Evolutionary conservation across 2,113 vertebrate genomes (phyloP), one percentile per base, ranked within the genome.

Genomic region (Calidris pugnax): DNA sequence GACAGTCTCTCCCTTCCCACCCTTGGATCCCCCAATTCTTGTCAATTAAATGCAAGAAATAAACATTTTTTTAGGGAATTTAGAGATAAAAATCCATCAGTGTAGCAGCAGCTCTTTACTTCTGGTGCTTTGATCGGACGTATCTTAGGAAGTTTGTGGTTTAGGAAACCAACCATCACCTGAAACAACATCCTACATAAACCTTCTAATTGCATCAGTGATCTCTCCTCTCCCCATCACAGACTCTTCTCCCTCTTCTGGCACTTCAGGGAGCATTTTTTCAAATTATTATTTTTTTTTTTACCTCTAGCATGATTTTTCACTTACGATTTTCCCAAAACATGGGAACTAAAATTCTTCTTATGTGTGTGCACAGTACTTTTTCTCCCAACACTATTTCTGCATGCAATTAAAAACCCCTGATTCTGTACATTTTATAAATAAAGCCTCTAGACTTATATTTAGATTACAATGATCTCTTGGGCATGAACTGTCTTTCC

Each of bases 401-500:
- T 90, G 75, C 41, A 69, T 33, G 53, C 55, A 85, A 66, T 90
- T 83, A 85, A 94, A 93, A 87, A 15, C 0, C 27, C 78, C 47
- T 64, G 59, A 95, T 88, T 69, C 82, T 90, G 72, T 80, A 62
- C 32, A 84, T 92, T 94, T 93, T 93, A 88, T 88, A 92, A 97
- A 93, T 95, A 93, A 93, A 94, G 45, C 53, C 48, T 82, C 78
- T 73, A 82, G 85, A 85, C 27, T 82, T 95, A 93, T 85, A 94
- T 95, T 95, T 96, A 93, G 90, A 96, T 95, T 90, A 95, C 90
- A 94, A 66, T 92, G 94, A 94, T 95, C 72, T 96, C 79, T 92
- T 92, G 88, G 75, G 90, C 72, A 56, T 85, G 79, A 93, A 90
- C 85, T 77, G 63, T 88, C 88, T 95, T 94, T 69, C 68, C 47